A percentile compares a stretch with the other conserved stretches of the same genome.
Evolutionary conservation across 1,140 invertebrate genomes (phyloP).

Genomic region (Aethina tumida): DNA sequence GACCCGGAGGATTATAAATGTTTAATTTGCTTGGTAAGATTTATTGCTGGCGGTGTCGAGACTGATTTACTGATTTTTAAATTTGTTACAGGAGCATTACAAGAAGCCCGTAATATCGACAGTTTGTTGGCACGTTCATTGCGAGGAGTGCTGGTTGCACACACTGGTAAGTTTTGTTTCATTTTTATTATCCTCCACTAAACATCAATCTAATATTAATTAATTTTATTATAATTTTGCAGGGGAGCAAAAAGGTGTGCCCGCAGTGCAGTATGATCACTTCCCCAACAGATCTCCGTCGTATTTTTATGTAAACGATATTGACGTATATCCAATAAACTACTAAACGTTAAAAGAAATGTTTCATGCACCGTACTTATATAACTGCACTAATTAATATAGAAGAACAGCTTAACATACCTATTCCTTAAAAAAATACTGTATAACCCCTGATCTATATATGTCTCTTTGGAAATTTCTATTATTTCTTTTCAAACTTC

Average conservation of each 20-base stretch:
- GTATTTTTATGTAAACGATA: conserved; percentile 60
- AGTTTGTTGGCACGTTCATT: conserved; percentile 76
- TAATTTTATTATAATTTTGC: conserved; percentile 19
- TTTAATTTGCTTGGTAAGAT: conserved; percentile 63
- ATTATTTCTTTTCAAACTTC: not conserved
- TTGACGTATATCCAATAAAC: not conserved
- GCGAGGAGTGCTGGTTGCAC: conserved; percentile 71
- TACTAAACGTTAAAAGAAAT: conserved; percentile 1
- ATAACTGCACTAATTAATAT: conserved; percentile 7
- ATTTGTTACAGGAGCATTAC: conserved; percentile 40
- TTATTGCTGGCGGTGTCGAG: conserved; percentile 7
- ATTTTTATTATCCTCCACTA: conserved; percentile 2
- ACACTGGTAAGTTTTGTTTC: conserved; percentile 42
- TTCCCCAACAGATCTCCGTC: conserved; percentile 59
- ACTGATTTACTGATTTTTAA: not conserved
- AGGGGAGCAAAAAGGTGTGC: conserved; percentile 68
- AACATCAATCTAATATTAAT: conserved; percentile 2
- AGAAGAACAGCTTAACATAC: conserved; percentile 10
- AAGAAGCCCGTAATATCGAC: conserved; percentile 67
- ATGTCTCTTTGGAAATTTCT: not conserved
- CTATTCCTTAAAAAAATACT: conserved; percentile 1
- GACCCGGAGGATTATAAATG: conserved; percentile 48
- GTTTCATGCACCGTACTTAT: conserved; percentile 12
- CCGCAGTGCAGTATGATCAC: conserved; percentile 78
- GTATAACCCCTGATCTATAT: conserved; percentile 2